These are phyloP conservation scores for Haliclona indistincta DNA, from an alignment of 37 sponge, comb jelly and placozoan species.

Conservation along the genomic window DNA sequence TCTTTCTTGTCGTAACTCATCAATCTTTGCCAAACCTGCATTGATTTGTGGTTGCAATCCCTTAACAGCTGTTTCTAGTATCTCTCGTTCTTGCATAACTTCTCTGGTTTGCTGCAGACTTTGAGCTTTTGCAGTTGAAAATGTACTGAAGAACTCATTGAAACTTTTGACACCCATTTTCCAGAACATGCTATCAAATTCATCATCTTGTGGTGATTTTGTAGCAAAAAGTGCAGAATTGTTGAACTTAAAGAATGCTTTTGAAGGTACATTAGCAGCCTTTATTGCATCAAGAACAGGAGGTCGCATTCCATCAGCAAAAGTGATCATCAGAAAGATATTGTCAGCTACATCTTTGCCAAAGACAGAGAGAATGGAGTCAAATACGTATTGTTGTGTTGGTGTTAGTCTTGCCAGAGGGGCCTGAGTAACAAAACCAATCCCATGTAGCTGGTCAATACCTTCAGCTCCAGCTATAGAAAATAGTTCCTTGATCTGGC, in stretches of 20 bases:
- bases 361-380: constrained; percentile 56
- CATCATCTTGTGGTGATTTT: background rate
- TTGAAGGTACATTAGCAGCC: constrained; percentile 26
- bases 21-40: constrained; percentile 1
- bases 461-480: constrained; percentile 16
- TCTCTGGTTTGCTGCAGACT: constrained; percentile 27
- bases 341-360: constrained; percentile 56
- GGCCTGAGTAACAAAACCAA: constrained; percentile 63
- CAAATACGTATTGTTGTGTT: constrained; percentile 60
- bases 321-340: constrained; percentile 59
- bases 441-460: constrained; percentile 57
- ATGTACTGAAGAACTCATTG: constrained; percentile 24
- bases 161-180: constrained; percentile 49
- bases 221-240: constrained; percentile 61
- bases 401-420: constrained; percentile 50
- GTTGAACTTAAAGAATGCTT: constrained; percentile 45
- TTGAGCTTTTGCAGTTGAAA: constrained; percentile 2
- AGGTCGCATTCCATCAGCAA: constrained; percentile 55
- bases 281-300: constrained; percentile 50
- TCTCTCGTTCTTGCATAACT: constrained; percentile 15
- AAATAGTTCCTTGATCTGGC: constrained; percentile 57
- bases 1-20: constrained; percentile 7
- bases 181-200: constrained; percentile 43
- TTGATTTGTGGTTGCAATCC: constrained; percentile 9
- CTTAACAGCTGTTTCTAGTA: constrained; percentile 11